Percentiles rank a stretch among this genome's conserved stretches.
These are phyloP conservation scores for Poeciliopsis presidionis DNA, from an alignment of 2,797 vertebrate species.

Conservation along the genomic window DNA sequence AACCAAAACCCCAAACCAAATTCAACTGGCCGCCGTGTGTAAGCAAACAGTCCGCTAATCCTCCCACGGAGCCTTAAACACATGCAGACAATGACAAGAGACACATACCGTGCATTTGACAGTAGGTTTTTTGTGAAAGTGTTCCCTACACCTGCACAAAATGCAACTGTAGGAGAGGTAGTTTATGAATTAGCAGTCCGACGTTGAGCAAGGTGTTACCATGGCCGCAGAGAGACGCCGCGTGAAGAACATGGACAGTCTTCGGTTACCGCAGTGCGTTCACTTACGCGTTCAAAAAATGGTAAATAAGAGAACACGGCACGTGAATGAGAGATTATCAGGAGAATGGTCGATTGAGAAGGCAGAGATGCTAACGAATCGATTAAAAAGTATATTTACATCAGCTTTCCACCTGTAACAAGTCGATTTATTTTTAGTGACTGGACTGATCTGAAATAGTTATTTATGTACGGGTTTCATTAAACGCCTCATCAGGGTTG, in stretches of 20 bases:
- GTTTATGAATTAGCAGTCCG: slow-evolving; percentile 28
- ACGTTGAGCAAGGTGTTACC: slow-evolving; percentile 74
- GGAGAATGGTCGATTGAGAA: background rate
- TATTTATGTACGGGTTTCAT: background rate
- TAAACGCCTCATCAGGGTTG: slow-evolving; percentile 14
- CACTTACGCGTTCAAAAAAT: background rate
- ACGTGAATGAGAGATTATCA: background rate
- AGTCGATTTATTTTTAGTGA: background rate
- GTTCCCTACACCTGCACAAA: slow-evolving; percentile 49
- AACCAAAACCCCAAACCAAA: slow-evolving; percentile 22
- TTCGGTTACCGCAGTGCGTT: slow-evolving; percentile 44
- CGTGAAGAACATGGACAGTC: slow-evolving; percentile 50
- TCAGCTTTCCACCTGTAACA: background rate
- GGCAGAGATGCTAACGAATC: background rate
- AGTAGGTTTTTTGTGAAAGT: rapidly evolving
- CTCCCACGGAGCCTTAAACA: slow-evolving; percentile 6
- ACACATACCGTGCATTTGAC: background rate
- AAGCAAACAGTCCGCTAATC: slow-evolving; percentile 48
- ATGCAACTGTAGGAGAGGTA: slow-evolving; percentile 26
- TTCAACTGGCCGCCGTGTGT: slow-evolving; percentile 17
- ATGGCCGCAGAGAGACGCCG: slow-evolving; percentile 82
- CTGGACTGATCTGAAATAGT: background rate
- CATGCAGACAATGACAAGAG: slow-evolving; percentile 1
- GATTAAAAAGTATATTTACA: background rate
- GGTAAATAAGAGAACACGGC: background rate